Evolutionary conservation across 2,797 vertebrate genomes (phyloP).

Genomic region (Valencia hispanica): DNA sequence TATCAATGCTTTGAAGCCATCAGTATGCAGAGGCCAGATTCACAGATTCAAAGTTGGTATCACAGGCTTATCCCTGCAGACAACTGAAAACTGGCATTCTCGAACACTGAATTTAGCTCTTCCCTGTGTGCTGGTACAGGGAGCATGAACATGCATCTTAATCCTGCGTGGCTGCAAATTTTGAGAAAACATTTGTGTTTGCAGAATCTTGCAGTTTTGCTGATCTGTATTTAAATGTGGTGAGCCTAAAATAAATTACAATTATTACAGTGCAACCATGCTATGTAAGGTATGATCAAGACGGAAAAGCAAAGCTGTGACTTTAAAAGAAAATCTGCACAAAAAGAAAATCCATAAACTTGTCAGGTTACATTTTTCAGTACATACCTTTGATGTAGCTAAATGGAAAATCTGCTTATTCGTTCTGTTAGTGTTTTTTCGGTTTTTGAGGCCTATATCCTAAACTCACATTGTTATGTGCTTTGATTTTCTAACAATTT

Average conservation of each 20-base stretch:
- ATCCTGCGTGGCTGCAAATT: constrained; percentile 44
- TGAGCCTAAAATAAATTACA: constrained; percentile 40
- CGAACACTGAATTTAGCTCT: constrained; percentile 38
- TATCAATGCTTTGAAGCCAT: constrained; percentile 79
- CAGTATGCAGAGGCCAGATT: constrained; percentile 74
- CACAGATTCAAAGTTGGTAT: constrained; percentile 72
- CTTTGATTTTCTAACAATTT: neutral
- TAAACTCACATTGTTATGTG: neutral
- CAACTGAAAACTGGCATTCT: constrained; percentile 48
- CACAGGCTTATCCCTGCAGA: constrained; percentile 64
- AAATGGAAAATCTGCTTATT: constrained; percentile 16
- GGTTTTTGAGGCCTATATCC: constrained; percentile 15
- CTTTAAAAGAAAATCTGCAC: constrained; percentile 16
- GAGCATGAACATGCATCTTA: constrained; percentile 55
- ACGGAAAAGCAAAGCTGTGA: constrained; percentile 9
- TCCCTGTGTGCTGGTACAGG: constrained; percentile 39
- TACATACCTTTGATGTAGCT: constrained; percentile 4
- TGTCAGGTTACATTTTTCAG: constrained; percentile 19
- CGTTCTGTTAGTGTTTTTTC: constrained; percentile 7
- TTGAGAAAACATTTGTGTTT: constrained; percentile 36
- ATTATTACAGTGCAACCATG: constrained; percentile 18
- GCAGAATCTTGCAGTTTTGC: constrained; percentile 36
- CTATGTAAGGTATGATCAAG: constrained; percentile 14
- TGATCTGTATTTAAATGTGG: constrained; percentile 46
- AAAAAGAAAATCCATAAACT: constrained; percentile 17